Conservation (phyloP, 2,888 invertebrate genomes). For the Nomada fucata region DNA sequence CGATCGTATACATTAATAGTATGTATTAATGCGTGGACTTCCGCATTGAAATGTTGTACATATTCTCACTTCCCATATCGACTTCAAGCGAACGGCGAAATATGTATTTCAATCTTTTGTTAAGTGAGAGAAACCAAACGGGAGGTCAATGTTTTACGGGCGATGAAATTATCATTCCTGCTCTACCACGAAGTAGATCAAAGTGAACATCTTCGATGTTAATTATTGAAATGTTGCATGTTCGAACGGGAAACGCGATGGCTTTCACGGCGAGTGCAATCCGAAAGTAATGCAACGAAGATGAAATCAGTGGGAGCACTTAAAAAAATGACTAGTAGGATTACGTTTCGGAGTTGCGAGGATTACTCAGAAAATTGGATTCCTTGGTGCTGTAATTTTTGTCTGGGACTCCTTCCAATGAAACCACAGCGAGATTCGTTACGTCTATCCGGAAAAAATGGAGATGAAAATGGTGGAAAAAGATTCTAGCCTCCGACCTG, state of each 20-base stretch:
- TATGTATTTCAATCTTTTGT: background rate
- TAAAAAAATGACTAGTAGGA: conserved; percentile 25
- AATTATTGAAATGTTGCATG: background rate
- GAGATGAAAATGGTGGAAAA: background rate
- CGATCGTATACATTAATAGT: too few species aligned
- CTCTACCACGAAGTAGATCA: background rate
- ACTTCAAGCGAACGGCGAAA: too few species aligned
- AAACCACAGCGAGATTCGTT: background rate
- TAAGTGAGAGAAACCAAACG: background rate
- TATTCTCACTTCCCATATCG: too few species aligned
- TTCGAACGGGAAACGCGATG: background rate
- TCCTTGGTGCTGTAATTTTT: conserved; percentile 20
- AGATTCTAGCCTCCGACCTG: background rate
- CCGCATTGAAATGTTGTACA: too few species aligned
- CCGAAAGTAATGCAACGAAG: conserved; percentile 4
- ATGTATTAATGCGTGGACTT: too few species aligned
- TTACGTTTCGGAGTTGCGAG: conserved; percentile 24
- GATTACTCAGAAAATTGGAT: conserved; percentile 46
- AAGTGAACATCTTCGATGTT: background rate
- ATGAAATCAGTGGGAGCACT: conserved; percentile 16
- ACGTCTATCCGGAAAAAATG: background rate
- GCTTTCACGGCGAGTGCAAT: background rate
- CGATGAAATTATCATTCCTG: background rate
- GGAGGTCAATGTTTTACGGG: background rate
- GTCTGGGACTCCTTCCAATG: background rate